Conservation (phyloP, 2,113 vertebrate genomes). For the Mus musculus region DNA sequence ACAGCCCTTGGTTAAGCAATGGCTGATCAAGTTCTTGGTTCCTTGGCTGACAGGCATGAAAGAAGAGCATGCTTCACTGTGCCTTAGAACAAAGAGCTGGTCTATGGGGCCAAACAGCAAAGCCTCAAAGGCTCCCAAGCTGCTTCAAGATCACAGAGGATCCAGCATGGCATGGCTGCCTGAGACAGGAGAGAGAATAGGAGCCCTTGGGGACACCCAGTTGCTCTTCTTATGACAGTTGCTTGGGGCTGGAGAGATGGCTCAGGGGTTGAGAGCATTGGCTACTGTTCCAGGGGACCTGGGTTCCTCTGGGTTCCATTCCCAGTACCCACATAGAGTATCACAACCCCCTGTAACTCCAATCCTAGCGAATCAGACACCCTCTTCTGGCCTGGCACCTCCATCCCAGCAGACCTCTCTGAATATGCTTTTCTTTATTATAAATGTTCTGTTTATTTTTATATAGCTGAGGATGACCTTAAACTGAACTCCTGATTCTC, state of each 20-base stretch:
- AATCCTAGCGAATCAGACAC: neutral
- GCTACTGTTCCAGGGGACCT: neutral
- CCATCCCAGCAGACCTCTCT: neutral
- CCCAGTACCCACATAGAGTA: too few relatives aligned
- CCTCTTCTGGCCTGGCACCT: neutral
- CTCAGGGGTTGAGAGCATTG: neutral
- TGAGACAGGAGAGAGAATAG: conserved; percentile 61
- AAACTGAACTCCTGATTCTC: neutral
- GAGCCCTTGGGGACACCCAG: conserved; percentile 37
- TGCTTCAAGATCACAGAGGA: neutral
- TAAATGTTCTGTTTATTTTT: neutral
- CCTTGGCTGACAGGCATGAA: neutral
- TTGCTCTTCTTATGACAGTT: conserved; percentile 58
- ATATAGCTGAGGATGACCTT: neutral
- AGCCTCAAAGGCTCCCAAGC: neutral
- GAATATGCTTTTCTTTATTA: neutral
- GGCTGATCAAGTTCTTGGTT: conserved; percentile 38
- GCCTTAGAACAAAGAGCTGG: neutral
- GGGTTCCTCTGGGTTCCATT: neutral
- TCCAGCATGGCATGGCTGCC: neutral
- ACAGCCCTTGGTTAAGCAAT: conserved; percentile 10
- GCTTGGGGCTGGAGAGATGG: conserved; percentile 28
- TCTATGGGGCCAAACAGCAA: neutral
- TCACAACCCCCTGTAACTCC: neutral
- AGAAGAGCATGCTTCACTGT: neutral